These are phyloP conservation scores for Anthoscopus minutus DNA, from an alignment of 2,113 vertebrate genomes.

Conservation along the genomic window DNA sequence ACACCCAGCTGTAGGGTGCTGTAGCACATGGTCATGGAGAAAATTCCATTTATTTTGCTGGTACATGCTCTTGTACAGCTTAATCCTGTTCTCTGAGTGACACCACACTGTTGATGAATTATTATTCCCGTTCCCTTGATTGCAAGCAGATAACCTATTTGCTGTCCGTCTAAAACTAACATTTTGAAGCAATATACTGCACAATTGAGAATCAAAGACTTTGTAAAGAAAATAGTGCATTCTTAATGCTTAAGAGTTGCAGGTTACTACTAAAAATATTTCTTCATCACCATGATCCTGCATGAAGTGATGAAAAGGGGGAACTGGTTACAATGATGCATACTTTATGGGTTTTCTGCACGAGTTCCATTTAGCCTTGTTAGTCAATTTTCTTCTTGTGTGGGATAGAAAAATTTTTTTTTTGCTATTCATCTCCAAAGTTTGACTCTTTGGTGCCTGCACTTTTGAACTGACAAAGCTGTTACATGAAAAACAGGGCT, in stretches of 20 bases:
- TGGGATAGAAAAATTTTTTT: not conserved
- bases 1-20: not conserved
- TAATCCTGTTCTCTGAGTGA: not conserved
- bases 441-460: not conserved
- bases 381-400: not conserved
- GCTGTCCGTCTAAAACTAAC: accelerated
- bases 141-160: not conserved
- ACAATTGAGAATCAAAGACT: not conserved
- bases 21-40: not conserved
- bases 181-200: not conserved
- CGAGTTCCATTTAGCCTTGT: not conserved
- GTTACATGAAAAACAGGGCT: not conserved
- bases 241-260: not conserved
- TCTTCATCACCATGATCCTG: accelerated
- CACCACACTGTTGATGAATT: not conserved
- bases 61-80: not conserved
- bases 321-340: not conserved
- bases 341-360: not conserved
- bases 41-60: not conserved
- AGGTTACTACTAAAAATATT: not conserved
- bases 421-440: not conserved
- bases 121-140: not conserved
- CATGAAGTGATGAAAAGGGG: not conserved
- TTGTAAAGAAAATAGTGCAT: not conserved
- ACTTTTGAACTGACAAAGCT: slow-evolving; percentile 4